Percentiles rank a stretch among this genome's conserved stretches.
Conservation (phyloP, 2,888 invertebrate species). For the Sesia apiformis region DNA sequence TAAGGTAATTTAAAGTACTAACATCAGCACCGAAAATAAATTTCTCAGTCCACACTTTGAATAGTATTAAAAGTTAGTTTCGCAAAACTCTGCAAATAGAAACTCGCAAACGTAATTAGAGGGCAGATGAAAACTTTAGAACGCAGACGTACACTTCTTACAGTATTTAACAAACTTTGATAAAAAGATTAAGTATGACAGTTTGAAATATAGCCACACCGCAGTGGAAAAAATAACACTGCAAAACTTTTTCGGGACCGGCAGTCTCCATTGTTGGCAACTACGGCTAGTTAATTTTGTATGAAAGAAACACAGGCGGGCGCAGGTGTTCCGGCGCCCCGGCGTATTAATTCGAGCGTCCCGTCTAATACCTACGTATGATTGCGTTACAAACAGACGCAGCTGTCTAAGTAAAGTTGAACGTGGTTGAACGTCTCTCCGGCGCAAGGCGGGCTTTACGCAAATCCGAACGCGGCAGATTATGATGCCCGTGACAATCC, state of each 20-base stretch:
- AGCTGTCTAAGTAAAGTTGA: conserved; percentile 56
- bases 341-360: conserved; percentile 65
- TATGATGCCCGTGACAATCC: conserved; percentile 45
- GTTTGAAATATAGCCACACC: conserved; percentile 70
- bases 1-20: too few relatives aligned
- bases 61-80: conserved; percentile 7
- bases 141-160: conserved; percentile 66
- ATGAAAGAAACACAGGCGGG: conserved; percentile 60
- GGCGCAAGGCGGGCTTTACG: conserved; percentile 18
- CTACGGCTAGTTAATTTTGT: conserved; percentile 62
- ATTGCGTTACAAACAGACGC: conserved; percentile 45
- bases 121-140: conserved; percentile 49
- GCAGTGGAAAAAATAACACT: conserved; percentile 62
- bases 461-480: conserved; percentile 49
- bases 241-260: conserved; percentile 51
- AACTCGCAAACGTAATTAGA: conserved; percentile 59
- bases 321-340: conserved; percentile 54
- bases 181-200: conserved; percentile 75
- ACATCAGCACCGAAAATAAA: too few relatives aligned
- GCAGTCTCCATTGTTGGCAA: conserved; percentile 59
- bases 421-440: conserved; percentile 25
- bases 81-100: conserved; percentile 35
- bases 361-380: conserved; percentile 64
- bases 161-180: conserved; percentile 71
- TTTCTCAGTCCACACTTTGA: too few relatives aligned